Percentiles rank a stretch among this genome's conserved stretches.
Conservation (phyloP, 2,797 vertebrate species). For the Glyptemys insculpta region DNA sequence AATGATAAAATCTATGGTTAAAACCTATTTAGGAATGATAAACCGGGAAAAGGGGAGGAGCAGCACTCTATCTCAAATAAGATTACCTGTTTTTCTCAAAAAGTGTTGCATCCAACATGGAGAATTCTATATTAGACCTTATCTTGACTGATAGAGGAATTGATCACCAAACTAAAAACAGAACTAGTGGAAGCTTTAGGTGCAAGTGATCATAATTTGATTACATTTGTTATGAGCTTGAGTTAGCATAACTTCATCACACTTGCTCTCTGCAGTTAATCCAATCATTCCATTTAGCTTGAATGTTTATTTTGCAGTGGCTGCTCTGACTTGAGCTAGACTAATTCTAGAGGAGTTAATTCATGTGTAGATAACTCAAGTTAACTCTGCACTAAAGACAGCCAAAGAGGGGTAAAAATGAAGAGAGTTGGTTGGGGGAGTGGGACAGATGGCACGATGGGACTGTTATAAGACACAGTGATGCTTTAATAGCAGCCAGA, state of each 20-base stretch:
- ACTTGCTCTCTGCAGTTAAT: not conserved
- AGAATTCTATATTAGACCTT: fast-evolving
- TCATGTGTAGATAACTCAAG: not conserved
- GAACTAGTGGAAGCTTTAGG: no score
- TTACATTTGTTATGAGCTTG: fast-evolving
- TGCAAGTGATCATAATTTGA: fast-evolving
- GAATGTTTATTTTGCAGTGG: not conserved
- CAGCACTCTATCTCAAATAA: no score
- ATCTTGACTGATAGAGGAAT: not conserved
- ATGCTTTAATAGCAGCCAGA: not conserved
- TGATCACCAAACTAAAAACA: not conserved
- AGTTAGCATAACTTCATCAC: not conserved
- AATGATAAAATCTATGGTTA: not conserved
- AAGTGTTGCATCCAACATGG: no score
- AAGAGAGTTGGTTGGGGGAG: not conserved
- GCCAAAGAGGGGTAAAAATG: not conserved
- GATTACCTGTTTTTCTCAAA: no score
- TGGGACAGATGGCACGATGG: not conserved
- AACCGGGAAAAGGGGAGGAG: fast-evolving
- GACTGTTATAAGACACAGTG: not conserved
- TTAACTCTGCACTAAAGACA: not conserved
- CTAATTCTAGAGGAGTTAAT: not conserved
- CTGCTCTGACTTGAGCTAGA: not conserved
- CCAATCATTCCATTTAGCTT: not conserved
- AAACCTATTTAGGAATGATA: fast-evolving